phyloP scores from a whole-genome alignment of 2,797 vertebrate genomes.

The Girardinus metallicus region DNA sequence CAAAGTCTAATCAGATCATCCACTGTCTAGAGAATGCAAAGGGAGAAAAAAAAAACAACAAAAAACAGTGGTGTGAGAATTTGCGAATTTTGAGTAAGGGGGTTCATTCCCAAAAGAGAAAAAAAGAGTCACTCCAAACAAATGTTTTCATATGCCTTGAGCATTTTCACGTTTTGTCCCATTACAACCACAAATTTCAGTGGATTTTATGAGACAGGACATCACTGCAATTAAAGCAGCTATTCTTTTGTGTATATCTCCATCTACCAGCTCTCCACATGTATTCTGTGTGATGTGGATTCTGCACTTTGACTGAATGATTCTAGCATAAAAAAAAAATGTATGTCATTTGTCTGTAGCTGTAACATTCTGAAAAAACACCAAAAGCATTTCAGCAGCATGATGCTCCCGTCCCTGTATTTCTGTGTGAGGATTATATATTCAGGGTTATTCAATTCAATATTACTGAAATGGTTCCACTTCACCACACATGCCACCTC shows the following conservation, averaged over 20 bases:
- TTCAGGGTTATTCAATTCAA: not conserved
- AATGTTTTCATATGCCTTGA: not conserved
- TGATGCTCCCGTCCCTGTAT: not conserved
- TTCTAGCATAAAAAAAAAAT: not conserved
- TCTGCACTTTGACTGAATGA: not conserved
- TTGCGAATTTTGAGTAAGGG: not conserved
- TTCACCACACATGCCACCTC: not conserved
- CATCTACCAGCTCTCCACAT: not conserved
- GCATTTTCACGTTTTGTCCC: not conserved
- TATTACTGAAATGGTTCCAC: not conserved
- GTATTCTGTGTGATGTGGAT: not conserved
- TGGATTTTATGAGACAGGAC: not conserved
- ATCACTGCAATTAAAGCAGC: not conserved
- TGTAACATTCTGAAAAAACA: not conserved
- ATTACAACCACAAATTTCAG: not conserved
- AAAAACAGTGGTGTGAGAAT: not conserved
- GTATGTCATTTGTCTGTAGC: not conserved
- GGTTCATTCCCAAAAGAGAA: not conserved
- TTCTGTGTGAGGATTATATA: not conserved
- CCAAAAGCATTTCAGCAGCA: not conserved
- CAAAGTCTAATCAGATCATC: conserved; percentile 51
- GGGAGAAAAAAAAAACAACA: not conserved
- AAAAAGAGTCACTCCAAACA: not conserved
- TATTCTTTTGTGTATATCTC: not conserved
- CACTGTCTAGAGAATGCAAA: conserved; percentile 7